Conservation (phyloP, 2,888 invertebrate species). For the Thera obeliscata region DNA sequence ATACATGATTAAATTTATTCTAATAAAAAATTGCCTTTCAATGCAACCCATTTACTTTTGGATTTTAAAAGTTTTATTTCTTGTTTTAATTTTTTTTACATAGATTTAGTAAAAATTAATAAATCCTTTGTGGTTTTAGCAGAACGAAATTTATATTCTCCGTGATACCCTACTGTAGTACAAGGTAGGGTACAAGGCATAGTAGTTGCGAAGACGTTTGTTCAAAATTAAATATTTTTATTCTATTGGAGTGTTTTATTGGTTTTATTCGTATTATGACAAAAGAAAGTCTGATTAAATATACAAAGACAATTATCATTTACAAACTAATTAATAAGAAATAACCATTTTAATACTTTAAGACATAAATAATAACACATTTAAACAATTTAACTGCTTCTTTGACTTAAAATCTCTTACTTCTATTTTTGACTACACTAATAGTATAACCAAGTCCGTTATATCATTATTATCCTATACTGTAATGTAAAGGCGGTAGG, state of each 20-base stretch:
- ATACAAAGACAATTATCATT: constrained; percentile 78
- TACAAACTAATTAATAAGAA: constrained; percentile 85
- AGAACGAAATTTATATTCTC: neutral
- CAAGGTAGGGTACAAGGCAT: neutral
- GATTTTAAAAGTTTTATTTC: neutral
- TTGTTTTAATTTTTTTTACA: too few relatives aligned
- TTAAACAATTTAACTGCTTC: constrained; percentile 85
- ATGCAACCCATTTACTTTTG: neutral
- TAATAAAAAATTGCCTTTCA: constrained; percentile 5
- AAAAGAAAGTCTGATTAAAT: constrained; percentile 67
- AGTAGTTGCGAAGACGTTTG: neutral
- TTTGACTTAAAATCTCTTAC: constrained; percentile 84
- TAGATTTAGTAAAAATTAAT: neutral
- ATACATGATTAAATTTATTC: constrained; percentile 25
- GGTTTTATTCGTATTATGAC: constrained; percentile 66
- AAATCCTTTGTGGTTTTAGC: constrained; percentile 1
- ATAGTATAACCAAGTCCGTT: constrained; percentile 83
- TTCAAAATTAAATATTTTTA: neutral
- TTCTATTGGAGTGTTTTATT: constrained; percentile 62
- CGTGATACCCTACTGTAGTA: neutral
- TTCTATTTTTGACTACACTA: constrained; percentile 81
- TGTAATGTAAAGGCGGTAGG: constrained; percentile 84
- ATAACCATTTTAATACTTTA: constrained; percentile 85
- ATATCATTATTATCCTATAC: constrained; percentile 79
- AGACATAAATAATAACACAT: constrained; percentile 85